These are phyloP conservation scores for Spodoptera littoralis DNA, from an alignment of 2,888 invertebrate genomes.

Conservation along the genomic window DNA sequence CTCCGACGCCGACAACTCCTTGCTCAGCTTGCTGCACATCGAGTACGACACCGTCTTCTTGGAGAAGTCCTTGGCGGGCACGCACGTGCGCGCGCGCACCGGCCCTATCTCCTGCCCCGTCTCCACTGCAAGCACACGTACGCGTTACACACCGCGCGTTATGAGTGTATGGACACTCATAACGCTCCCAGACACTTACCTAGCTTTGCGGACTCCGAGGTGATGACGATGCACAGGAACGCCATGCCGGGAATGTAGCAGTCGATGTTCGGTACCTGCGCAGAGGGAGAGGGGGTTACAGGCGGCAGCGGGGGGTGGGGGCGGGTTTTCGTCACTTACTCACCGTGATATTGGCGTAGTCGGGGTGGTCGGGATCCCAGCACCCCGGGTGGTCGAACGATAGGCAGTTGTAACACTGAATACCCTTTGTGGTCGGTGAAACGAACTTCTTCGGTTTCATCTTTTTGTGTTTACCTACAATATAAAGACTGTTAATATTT, in stretches of 20 bases:
- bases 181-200: constrained; percentile 64
- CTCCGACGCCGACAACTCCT: constrained; percentile 82
- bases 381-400: constrained; percentile 86
- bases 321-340: constrained; percentile 27
- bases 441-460: constrained; percentile 80
- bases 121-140: constrained; percentile 72
- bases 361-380: constrained; percentile 86
- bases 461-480: constrained; percentile 80
- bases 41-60: constrained; percentile 84
- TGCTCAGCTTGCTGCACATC: constrained; percentile 84
- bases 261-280: constrained; percentile 83
- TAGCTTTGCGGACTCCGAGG: constrained; percentile 82
- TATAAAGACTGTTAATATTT: not conserved
- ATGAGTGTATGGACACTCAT: no score
- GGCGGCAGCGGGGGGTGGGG: not conserved
- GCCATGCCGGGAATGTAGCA: constrained; percentile 87
- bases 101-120: constrained; percentile 84
- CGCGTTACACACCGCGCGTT: constrained; percentile 3
- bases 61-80: constrained; percentile 83
- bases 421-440: constrained; percentile 78
- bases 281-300: constrained; percentile 8
- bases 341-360: constrained; percentile 83
- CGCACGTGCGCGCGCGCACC: constrained; percentile 84
- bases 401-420: constrained; percentile 85
- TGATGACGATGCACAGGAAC: constrained; percentile 83